Evolutionary conservation across 2,888 invertebrate species (phyloP), one percentile per base, ranked within the genome.

Genomic region (Alsophila aescularia): DNA sequence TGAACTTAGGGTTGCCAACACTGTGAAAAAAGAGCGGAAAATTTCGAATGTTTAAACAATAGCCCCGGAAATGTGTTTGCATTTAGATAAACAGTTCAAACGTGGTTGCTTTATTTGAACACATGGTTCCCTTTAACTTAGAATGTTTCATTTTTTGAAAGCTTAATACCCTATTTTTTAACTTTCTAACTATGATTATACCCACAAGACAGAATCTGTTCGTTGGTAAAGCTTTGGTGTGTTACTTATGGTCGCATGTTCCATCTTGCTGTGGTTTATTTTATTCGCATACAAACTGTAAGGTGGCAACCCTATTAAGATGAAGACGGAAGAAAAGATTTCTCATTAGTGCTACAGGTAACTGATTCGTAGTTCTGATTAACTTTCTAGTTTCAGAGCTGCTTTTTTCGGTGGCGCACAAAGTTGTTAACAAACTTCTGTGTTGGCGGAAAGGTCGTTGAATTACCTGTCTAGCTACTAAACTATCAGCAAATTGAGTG

Each of bases 341-440:
- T 55, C 55, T 55, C 55, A 55, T 55, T 55, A 55, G 55, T 52
- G 47, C 52, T 45, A 51, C 57, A 57, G 48, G 57, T 52, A 57
- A 48, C 52, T 43, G 57, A 48, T 52, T 52, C 52, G 57, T 41
- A 55, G 44, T 55, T 50, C 55, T 55, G 55, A 55, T 50, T 55
- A 55, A 55, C 39, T 55, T 55, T 48, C 43, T 42, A 55, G 50
- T 55, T 55, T 39, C 36, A 45, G 45, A 41, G 43, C 15, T 34
- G 43, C 37, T 49, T 55, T 50, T 55, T 55, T 55, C 55, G 49
- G 55, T 18, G 16, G 43, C 32, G 39, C 21, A 31, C 34, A 49
- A 48, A 53, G 24, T 53, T 53, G 54, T 50, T 55, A n/a, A 29
- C 12, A 21, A 50, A 49, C 40, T 55, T 35, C 37, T 39, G 49